Percentiles rank a stretch among this genome's conserved stretches.
Evolutionary conservation across 2,888 invertebrate species (phyloP).

Genomic region (Torymus auratus): DNA sequence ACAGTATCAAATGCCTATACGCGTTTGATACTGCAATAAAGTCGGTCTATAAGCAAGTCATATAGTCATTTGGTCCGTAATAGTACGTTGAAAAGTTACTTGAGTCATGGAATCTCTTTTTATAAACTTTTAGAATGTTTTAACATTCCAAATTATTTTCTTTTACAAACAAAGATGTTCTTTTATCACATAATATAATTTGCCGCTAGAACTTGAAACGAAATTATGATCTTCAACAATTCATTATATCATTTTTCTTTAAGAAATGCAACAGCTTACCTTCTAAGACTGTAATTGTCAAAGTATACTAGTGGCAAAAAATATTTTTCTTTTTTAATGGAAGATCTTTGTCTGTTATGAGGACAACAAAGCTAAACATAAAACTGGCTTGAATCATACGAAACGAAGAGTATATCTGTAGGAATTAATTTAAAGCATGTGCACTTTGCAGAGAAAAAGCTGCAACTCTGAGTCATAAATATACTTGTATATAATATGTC

Average conservation of each 20-base stretch:
- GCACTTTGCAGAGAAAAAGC: conserved; percentile 44
- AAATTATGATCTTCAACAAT: conserved; percentile 26
- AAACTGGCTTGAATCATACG: conserved; percentile 50
- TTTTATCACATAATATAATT: conserved; percentile 56
- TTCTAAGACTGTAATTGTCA: conserved; percentile 7
- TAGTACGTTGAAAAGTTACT: conserved; percentile 46
- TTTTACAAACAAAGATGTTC: conserved; percentile 50
- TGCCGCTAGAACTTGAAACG: conserved; percentile 48
- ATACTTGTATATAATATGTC: conserved; percentile 48
- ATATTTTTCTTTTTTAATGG: conserved; percentile 44
- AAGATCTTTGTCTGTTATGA: conserved; percentile 51
- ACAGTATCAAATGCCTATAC: conserved; percentile 8
- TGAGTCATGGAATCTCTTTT: conserved; percentile 49
- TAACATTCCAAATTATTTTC: conserved; percentile 1
- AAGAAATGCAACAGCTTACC: background rate
- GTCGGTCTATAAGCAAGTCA: conserved; percentile 14
- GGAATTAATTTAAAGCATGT: conserved; percentile 29
- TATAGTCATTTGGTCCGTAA: conserved; percentile 52
- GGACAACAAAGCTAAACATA: conserved; percentile 20
- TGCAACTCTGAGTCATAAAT: conserved; percentile 57
- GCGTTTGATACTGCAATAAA: conserved; percentile 20
- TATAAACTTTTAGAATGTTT: background rate
- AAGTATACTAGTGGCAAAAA: conserved; percentile 48
- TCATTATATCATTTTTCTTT: conserved; percentile 18
- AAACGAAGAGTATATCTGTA: conserved; percentile 11